phyloP scores from a whole-genome alignment of 2,113 vertebrate species.

The Leptosomus discolor region DNA sequence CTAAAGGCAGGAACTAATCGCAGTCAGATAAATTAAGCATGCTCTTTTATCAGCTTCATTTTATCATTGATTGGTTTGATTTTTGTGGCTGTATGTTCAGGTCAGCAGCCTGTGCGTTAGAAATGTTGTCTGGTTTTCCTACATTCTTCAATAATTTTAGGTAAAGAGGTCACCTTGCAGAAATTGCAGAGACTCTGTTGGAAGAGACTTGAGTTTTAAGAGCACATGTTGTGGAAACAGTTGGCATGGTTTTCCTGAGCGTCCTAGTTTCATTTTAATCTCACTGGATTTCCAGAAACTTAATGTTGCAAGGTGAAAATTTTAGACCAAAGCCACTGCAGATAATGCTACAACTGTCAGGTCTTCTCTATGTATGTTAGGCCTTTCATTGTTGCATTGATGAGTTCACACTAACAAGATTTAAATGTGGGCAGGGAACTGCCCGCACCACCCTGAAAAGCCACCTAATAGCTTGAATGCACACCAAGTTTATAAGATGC shows the following conservation, averaged over 20 bases:
- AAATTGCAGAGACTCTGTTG: background rate
- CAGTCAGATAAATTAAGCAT: background rate
- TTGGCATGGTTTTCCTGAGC: background rate
- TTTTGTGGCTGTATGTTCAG: background rate
- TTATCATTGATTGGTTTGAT: background rate
- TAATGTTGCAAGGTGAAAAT: background rate
- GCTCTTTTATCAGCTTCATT: background rate
- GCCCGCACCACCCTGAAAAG: background rate
- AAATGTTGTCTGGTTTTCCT: background rate
- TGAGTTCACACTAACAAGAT: background rate
- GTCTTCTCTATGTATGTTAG: background rate
- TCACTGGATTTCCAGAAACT: background rate
- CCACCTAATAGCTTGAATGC: background rate
- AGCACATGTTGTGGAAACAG: background rate
- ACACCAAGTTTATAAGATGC: background rate
- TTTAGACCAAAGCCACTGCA: background rate
- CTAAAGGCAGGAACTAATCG: background rate
- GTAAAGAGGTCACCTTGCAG: background rate
- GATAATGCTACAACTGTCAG: background rate
- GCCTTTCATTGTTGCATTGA: background rate
- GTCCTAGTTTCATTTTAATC: background rate
- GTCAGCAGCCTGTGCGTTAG: background rate
- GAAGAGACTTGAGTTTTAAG: background rate
- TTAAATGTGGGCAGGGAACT: background rate
- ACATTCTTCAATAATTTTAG: rapidly evolving